phyloP scores from a whole-genome alignment of 37 sponge, comb jelly and placozoan species.

The Ianthella basta region DNA sequence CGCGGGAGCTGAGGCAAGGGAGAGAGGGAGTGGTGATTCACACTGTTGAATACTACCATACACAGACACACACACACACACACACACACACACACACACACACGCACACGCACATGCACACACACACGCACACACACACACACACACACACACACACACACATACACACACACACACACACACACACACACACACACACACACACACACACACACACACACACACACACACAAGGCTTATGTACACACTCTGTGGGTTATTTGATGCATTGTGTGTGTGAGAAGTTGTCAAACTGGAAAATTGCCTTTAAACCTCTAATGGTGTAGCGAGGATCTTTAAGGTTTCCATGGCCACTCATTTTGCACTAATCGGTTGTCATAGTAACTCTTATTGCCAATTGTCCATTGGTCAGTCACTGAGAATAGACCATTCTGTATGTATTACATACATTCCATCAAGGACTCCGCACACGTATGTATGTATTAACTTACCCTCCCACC shows the following conservation, averaged over 20 bases:
- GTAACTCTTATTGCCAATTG: too few relatives aligned
- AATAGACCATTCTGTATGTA: too few relatives aligned
- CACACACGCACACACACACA: slow-evolving; percentile 27
- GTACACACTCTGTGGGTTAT: not conserved
- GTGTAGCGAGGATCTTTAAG: not conserved
- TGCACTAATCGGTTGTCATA: too few relatives aligned
- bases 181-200: slow-evolving; percentile 40
- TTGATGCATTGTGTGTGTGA: not conserved
- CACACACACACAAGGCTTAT: not conserved
- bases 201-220: slow-evolving; percentile 15
- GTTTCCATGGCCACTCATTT: too few relatives aligned
- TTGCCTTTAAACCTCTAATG: not conserved
- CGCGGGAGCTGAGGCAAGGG: too few relatives aligned
- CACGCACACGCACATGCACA: slow-evolving; percentile 3
- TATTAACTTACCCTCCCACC: too few relatives aligned
- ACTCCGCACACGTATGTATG: too few relatives aligned
- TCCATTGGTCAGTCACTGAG: too few relatives aligned
- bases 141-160: slow-evolving; percentile 54
- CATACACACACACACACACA: slow-evolving; percentile 57
- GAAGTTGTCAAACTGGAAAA: not conserved
- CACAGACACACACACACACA: not conserved
- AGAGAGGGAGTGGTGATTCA: too few relatives aligned
- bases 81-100: too few relatives aligned
- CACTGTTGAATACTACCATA: too few relatives aligned
- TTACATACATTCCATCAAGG: too few relatives aligned